Evolutionary conservation across 1,140 invertebrate species (phyloP).

Genomic region (Eumeta japonica): DNA sequence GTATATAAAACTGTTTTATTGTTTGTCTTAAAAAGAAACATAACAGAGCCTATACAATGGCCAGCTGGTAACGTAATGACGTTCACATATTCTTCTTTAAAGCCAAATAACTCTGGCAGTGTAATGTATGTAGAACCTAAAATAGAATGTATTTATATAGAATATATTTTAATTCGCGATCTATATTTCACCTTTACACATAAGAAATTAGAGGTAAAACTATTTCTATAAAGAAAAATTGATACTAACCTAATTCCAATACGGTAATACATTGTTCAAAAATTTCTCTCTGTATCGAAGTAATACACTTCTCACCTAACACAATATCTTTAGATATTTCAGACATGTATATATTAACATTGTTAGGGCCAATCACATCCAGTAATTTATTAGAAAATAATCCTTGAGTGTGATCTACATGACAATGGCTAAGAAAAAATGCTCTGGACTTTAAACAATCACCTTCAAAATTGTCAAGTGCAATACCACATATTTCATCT

Average conservation of each 20-base stretch:
- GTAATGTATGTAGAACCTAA: conserved; percentile 30
- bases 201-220: background rate
- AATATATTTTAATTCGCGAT: background rate
- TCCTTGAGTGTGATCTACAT: conserved; percentile 68
- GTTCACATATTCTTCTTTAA: conserved; percentile 33
- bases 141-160: conserved; percentile 9
- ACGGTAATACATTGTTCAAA: conserved; percentile 13
- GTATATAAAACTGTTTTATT: conserved; percentile 63
- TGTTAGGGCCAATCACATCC: conserved; percentile 19
- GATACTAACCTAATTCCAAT: conserved; percentile 23
- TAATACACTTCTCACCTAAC: conserved; percentile 18
- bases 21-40: conserved; percentile 66
- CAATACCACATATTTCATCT: conserved; percentile 63
- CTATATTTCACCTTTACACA: too few species aligned
- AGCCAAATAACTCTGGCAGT: conserved; percentile 8
- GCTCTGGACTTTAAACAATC: conserved; percentile 51
- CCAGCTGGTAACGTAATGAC: conserved; percentile 66
- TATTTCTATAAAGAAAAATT: background rate
- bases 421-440: conserved; percentile 70
- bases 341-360: conserved; percentile 46
- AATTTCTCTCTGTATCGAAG: background rate
- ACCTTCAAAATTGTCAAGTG: conserved; percentile 62
- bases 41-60: conserved; percentile 73
- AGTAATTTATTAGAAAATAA: conserved; percentile 30
- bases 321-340: conserved; percentile 46